phyloP scores from a whole-genome alignment of 2,113 vertebrate species.

The Proterorhinus semilunaris region DNA sequence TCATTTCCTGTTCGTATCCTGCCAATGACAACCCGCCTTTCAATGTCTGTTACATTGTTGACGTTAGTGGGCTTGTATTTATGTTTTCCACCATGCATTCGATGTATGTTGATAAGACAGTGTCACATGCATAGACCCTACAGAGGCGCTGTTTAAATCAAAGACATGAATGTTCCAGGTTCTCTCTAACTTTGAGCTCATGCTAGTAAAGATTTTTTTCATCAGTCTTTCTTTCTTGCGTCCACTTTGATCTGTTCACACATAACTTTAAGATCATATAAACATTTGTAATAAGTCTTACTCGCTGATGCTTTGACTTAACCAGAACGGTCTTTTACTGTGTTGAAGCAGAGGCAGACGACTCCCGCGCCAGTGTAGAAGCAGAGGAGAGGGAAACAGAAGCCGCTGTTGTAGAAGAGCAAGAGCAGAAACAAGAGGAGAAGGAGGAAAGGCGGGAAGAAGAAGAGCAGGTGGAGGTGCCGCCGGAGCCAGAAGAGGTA shows the following conservation, averaged over 20 bases:
- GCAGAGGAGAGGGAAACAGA: slow-evolving; percentile 48
- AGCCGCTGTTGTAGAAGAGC: slow-evolving; percentile 28
- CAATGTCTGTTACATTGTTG: slow-evolving; percentile 47
- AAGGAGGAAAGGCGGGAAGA: slow-evolving; percentile 2
- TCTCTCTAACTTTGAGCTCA: slow-evolving; percentile 7
- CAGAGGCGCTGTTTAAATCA: slow-evolving; percentile 35
- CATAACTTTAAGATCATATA: no score
- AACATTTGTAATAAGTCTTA: no score
- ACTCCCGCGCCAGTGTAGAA: slow-evolving; percentile 48
- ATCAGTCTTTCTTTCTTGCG: no score
- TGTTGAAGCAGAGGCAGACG: slow-evolving; percentile 55
- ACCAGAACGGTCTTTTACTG: background rate
- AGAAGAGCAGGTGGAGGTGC: slow-evolving; percentile 57
- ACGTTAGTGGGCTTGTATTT: slow-evolving; percentile 37
- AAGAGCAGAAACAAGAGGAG: slow-evolving; percentile 34
- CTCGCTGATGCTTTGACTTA: background rate
- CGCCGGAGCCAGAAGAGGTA: slow-evolving; percentile 52
- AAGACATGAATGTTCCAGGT: slow-evolving; percentile 2
- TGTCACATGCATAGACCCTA: slow-evolving; percentile 13
- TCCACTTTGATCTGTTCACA: background rate
- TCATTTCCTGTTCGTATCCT: slow-evolving; percentile 71
- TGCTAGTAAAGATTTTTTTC: no score
- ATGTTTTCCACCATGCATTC: slow-evolving; percentile 35
- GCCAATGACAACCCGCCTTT: slow-evolving; percentile 51
- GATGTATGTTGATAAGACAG: background rate